Conservation (phyloP, 2,797 vertebrate genomes). For the Molossus alvarezi region DNA sequence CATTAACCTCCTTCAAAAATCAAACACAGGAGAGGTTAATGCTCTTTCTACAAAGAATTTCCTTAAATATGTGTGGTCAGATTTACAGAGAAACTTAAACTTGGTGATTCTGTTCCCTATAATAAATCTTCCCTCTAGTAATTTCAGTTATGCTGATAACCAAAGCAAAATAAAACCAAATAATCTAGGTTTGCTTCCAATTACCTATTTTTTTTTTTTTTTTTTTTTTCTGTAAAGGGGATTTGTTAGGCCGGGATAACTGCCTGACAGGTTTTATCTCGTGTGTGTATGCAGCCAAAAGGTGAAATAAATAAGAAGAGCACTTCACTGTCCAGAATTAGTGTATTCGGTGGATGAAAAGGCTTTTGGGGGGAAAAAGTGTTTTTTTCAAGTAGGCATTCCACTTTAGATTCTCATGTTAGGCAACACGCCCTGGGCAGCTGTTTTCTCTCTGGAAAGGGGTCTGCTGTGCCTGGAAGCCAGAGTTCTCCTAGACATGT, state of each 20-base stretch:
- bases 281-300: not conserved
- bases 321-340: not conserved
- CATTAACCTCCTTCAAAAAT: not conserved
- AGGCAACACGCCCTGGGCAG: not conserved
- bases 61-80: not conserved
- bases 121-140: constrained; percentile 18
- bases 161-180: constrained; percentile 33
- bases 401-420: not conserved
- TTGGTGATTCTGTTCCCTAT: not conserved
- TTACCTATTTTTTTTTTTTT: constrained; percentile 1
- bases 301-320: not conserved
- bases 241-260: not conserved
- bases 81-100: constrained; percentile 62
- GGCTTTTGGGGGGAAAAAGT: not conserved
- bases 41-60: not conserved
- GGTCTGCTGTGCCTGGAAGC: not conserved
- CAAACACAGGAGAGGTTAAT: not conserved
- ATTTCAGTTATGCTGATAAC: constrained; percentile 54
- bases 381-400: not conserved
- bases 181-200: not conserved
- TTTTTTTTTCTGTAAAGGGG: not conserved
- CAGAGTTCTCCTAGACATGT: not conserved
- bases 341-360: constrained; percentile 7
- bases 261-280: not conserved
- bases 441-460: not conserved